phyloP scores from a whole-genome alignment of 2,888 invertebrate genomes.

The Microplitis manilae region DNA sequence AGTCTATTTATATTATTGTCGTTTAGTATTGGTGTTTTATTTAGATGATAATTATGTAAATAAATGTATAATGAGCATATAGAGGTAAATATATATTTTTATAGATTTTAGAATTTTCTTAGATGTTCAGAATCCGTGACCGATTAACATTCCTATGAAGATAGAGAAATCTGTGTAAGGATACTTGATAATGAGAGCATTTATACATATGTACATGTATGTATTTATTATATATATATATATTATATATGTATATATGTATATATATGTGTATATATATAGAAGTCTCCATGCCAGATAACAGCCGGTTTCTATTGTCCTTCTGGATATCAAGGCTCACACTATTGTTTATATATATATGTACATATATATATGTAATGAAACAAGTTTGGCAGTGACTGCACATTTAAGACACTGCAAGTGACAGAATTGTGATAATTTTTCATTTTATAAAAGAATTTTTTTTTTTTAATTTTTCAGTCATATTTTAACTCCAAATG shows the following conservation, averaged over 20 bases:
- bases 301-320: not conserved
- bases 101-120: not conserved
- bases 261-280: not conserved
- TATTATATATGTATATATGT: too few species aligned
- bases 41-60: too few species aligned
- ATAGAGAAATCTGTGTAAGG: not conserved
- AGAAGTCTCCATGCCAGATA: not conserved
- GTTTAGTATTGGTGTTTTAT: too few species aligned
- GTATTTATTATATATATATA: not conserved
- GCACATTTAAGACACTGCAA: too few species aligned
- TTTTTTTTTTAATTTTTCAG: too few species aligned
- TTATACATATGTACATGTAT: not conserved
- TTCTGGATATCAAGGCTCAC: not conserved
- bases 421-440: too few species aligned
- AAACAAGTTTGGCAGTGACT: too few species aligned
- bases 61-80: not conserved
- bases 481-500: too few species aligned
- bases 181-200: not conserved
- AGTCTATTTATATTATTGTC: not conserved
- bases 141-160: not conserved
- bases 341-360: not conserved
- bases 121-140: not conserved
- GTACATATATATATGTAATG: too few species aligned
- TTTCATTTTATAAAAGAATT: too few species aligned
- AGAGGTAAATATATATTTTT: not conserved